Conservation (phyloP, 2,113 vertebrate species). For the Xenopus tropicalis region UCB_Xtro_10.0 CM004447.2:40247001-40247500, state of each 20-base stretch:
- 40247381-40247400: constrained; percentile 31
- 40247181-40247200: constrained; percentile 8
- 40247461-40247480: constrained; percentile 4
- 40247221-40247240: constrained; percentile 5
- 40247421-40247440: not conserved
- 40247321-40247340: constrained; percentile 14
- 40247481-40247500: constrained; percentile 4
- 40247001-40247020: no score
- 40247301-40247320: constrained; percentile 8
- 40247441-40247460: constrained; percentile 14
- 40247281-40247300: constrained; percentile 34
- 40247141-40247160: no score
- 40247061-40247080: no score
- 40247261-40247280: constrained; percentile 33
- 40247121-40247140: no score
- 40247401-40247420: constrained; percentile 31
- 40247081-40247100: no score
- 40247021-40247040: no score
- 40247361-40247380: constrained; percentile 29
- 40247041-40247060: no score
- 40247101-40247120: no score
- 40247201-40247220: not conserved
- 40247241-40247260: constrained; percentile 11
- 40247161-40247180: no score
- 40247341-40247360: constrained; percentile 29